Conservation (phyloP, 2,797 vertebrate species). For the Hemitrygon akajei region DNA sequence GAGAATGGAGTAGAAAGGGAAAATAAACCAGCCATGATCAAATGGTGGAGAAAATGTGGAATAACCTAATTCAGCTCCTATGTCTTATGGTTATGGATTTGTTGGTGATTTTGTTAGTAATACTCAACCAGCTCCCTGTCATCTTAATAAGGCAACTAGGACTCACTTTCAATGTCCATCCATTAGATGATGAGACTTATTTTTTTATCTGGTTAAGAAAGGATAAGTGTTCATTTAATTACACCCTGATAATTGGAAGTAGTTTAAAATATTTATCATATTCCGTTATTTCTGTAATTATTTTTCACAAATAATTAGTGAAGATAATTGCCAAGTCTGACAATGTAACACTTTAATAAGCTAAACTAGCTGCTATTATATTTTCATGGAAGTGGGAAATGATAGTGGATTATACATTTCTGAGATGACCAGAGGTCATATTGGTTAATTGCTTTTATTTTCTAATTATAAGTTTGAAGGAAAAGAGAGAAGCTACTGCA, state of each 20-base stretch:
- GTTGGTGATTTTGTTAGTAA: neutral
- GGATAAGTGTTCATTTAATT: neutral
- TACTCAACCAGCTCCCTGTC: neutral
- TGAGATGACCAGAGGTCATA: neutral
- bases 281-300: slow-evolving; percentile 16
- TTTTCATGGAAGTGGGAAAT: neutral
- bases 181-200: neutral
- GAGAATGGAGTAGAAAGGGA: no score
- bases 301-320: slow-evolving; percentile 28
- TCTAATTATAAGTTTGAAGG: slow-evolving; percentile 34
- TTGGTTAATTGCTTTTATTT: neutral
- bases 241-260: neutral
- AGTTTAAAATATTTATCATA: slow-evolving; percentile 18
- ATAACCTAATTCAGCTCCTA: no score
- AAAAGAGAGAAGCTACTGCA: neutral
- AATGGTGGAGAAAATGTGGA: no score
- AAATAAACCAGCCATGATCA: no score
- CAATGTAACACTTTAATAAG: slow-evolving; percentile 24
- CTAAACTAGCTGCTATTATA: neutral
- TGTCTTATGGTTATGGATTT: no score
- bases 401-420: neutral
- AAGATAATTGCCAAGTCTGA: slow-evolving; percentile 16
- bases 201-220: slow-evolving; percentile 4
- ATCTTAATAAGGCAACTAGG: neutral
- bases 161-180: neutral